Percentiles rank a stretch among this genome's conserved stretches.
phyloP scores from a whole-genome alignment of 2,888 invertebrate species.

The Trimorus sp. region DNA sequence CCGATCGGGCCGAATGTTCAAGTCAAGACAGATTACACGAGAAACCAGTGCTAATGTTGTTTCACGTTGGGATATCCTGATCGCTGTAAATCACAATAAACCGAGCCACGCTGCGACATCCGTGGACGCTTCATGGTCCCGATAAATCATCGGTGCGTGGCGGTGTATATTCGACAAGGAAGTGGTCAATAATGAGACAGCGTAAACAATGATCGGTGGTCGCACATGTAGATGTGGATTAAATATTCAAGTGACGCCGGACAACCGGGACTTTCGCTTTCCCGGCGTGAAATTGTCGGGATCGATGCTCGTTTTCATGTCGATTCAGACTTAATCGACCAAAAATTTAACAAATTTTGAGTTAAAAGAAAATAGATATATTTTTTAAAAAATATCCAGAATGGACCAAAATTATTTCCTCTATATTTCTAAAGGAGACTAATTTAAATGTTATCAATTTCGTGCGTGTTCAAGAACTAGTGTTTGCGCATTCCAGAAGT shows the following conservation, averaged over 20 bases:
- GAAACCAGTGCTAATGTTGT: constrained; percentile 62
- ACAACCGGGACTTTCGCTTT: too few species aligned
- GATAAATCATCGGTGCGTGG: constrained; percentile 58
- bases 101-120: constrained; percentile 54
- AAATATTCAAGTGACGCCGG: background rate
- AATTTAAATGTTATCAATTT: too few species aligned
- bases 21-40: constrained; percentile 66
- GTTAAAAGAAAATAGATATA: too few species aligned
- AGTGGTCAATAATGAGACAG: constrained; percentile 62
- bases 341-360: too few species aligned
- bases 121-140: constrained; percentile 46
- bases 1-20: constrained; percentile 68
- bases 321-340: too few species aligned
- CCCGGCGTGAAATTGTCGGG: too few species aligned
- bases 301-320: too few species aligned
- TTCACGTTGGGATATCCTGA: constrained; percentile 62
- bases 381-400: too few species aligned
- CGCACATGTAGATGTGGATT: constrained; percentile 33
- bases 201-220: constrained; percentile 58
- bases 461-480: too few species aligned
- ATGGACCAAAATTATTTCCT: too few species aligned
- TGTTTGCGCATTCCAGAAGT: too few species aligned
- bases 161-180: constrained; percentile 55
- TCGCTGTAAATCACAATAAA: constrained; percentile 67
- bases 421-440: too few species aligned